Base-by-base conservation (phyloP, 2,888 invertebrate species). In the Xestoiulus laeticollis region DNA sequence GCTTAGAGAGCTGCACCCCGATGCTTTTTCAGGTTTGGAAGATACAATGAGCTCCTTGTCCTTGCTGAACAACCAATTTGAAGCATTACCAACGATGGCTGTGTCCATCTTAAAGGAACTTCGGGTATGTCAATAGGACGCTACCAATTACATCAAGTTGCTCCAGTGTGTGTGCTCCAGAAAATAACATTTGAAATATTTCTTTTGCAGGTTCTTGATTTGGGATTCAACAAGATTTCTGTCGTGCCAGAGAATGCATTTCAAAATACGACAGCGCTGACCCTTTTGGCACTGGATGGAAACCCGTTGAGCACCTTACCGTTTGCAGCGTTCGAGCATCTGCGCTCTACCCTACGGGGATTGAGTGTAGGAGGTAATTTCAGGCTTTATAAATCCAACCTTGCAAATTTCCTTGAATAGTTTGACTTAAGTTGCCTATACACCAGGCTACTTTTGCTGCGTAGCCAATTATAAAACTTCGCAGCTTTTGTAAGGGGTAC, bases 221-320 rank as follows among this genome's bases (percentile, higher is more conserved):
- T 98, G 89, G 98, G 98, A 86, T 98, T 98, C 92, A 98, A 98
- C 93, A 94, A 97, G 90, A 93, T 98, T 89, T 96, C 96, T 85
- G 95, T 95, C 90, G 92, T 98, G 90, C 97, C 97, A 14, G 93
- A 94, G 86, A 94, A 96, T 88, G 96, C 97, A 0, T 97, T 98
- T 91, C 92, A 94, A 89, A 95, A 95, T 88, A 96, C 97, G 92
- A 96, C 96, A 0, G 95, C 96, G 38, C 95, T 98, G 89, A 97
- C 97, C 0, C 93, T 98, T 87, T 92, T 98, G 89, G 98, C 98
- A 14, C 93, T 98, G 90, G 98, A 98, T 91, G 98, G 98, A 85
- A 98, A 98, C 92, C 97, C 97, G 2, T 92, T 98, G 90, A 94
- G 95, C 6, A 96, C 96, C 0, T 95, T 98, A 84, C 96, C 97